Evolutionary conservation across 2,888 invertebrate species (phyloP).

Genomic region (Tiliacea aurago): DNA sequence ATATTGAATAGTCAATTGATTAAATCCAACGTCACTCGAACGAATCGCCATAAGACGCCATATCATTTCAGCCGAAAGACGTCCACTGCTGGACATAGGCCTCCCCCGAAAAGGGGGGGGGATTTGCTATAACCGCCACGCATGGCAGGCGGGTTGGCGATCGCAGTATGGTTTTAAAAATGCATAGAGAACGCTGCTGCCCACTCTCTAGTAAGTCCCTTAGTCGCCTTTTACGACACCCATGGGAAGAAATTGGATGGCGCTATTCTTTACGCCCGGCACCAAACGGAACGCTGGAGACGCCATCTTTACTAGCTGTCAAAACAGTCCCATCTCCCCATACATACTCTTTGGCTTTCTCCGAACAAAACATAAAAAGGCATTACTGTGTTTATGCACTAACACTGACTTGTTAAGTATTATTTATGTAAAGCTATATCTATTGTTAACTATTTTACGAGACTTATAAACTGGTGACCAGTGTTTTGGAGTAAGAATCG

Average conservation of each 20-base stretch:
- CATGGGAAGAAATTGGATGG: too few relatives aligned
- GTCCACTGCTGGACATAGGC: too few relatives aligned
- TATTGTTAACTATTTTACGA: constrained; percentile 64
- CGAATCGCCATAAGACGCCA: not conserved
- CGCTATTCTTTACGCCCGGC: too few relatives aligned
- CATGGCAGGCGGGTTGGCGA: too few relatives aligned
- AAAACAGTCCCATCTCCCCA: constrained; percentile 17
- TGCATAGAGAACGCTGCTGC: too few relatives aligned
- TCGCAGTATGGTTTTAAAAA: too few relatives aligned
- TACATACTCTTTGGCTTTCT: constrained; percentile 53
- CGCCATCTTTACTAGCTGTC: constrained; percentile 18
- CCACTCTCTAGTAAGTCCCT: too few relatives aligned
- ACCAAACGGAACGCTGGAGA: too few relatives aligned
- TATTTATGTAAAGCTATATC: constrained; percentile 66
- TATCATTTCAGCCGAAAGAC: too few relatives aligned
- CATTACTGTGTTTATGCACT: constrained; percentile 42
- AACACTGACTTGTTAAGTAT: constrained; percentile 60
- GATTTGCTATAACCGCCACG: too few relatives aligned
- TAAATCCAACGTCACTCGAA: not conserved
- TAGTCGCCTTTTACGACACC: too few relatives aligned
- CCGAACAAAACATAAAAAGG: constrained; percentile 62
- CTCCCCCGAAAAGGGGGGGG: too few relatives aligned
- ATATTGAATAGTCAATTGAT: not conserved
- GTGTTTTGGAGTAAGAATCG: constrained; percentile 48
- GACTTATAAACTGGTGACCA: constrained; percentile 37